Evolutionary conservation across 2,113 vertebrate genomes (phyloP).

Genomic region (Sialia sialis): DNA sequence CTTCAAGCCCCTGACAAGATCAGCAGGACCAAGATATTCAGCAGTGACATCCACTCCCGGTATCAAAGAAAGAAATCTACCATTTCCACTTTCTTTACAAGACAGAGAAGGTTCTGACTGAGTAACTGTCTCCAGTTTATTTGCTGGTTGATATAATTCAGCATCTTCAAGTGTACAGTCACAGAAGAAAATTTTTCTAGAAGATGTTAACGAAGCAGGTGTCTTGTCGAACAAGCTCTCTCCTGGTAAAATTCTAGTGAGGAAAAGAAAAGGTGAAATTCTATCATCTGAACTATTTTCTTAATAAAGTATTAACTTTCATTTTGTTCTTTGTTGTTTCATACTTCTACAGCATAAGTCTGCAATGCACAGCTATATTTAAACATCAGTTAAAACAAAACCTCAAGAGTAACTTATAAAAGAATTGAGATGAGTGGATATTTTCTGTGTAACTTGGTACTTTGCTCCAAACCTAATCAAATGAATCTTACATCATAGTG

Average conservation of each 20-base stretch:
- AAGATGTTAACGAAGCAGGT: slow-evolving; percentile 38
- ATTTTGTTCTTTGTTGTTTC: neutral
- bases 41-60: slow-evolving; percentile 82
- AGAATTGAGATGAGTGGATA: neutral
- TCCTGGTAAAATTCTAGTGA: slow-evolving; percentile 81
- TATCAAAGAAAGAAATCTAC: slow-evolving; percentile 74
- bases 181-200: slow-evolving; percentile 69
- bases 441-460: neutral
- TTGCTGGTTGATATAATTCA: neutral
- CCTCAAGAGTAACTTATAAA: neutral
- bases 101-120: neutral
- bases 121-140: slow-evolving; percentile 22
- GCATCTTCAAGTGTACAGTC: slow-evolving; percentile 61
- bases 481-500: neutral
- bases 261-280: neutral
- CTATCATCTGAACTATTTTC: neutral
- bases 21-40: slow-evolving; percentile 74
- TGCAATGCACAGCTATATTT: neutral
- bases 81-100: slow-evolving; percentile 70
- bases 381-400: neutral
- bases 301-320: neutral
- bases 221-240: slow-evolving; percentile 84
- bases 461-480: neutral
- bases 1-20: slow-evolving; percentile 24
- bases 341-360: neutral